These are phyloP conservation scores for Notothenia rossii DNA, from an alignment of 2,113 vertebrate species.

Conservation along the genomic window DNA sequence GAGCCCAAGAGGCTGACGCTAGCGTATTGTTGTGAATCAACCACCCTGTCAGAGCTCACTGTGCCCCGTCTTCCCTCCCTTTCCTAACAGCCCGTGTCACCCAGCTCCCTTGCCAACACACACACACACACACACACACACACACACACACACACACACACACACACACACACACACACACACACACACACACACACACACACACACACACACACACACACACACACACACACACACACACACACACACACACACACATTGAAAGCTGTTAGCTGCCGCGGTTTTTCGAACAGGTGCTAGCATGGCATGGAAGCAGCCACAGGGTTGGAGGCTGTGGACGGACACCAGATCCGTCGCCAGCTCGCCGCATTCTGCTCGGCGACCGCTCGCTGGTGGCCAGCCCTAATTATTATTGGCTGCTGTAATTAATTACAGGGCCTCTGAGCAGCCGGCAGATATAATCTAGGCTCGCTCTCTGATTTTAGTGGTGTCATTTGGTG, in stretches of 20 bases:
- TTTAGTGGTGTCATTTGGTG: conserved; percentile 42
- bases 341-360: conserved; percentile 54
- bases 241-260: conserved; percentile 37
- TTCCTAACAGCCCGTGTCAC: conserved; percentile 59
- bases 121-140: conserved; percentile 1
- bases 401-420: conserved; percentile 73
- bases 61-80: conserved; percentile 39
- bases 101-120: conserved; percentile 46
- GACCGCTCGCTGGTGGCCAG: conserved; percentile 42
- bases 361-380: conserved; percentile 46
- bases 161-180: conserved; percentile 23
- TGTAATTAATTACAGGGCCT: conserved; percentile 70
- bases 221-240: conserved; percentile 9
- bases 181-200: conserved; percentile 5
- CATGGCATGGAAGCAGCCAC: conserved; percentile 42
- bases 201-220: conserved; percentile 44
- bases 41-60: conserved; percentile 38
- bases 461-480: conserved; percentile 46
- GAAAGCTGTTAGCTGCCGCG: conserved; percentile 59
- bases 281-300: conserved; percentile 70
- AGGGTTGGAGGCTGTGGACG: conserved; percentile 45
- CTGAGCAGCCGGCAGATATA: conserved; percentile 42
- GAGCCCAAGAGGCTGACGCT: conserved; percentile 46
- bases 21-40: conserved; percentile 62
- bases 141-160: conserved; percentile 17